Evolutionary conservation across 2,888 invertebrate species (phyloP), one percentile per base, ranked within the genome.

Genomic region (Drosophila falleni): DNA sequence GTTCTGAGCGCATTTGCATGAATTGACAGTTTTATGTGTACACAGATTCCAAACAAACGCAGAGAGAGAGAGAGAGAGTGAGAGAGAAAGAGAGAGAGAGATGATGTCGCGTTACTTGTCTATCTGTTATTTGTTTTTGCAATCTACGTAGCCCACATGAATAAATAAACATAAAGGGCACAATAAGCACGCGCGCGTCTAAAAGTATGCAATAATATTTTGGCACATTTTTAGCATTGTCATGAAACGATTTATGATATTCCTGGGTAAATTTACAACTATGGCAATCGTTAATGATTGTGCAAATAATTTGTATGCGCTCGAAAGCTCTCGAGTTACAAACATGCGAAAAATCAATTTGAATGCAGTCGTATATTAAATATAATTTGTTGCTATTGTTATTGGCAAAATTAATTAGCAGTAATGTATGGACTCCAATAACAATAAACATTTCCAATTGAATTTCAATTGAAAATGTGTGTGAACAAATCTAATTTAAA

Each of bases 141-240:
- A 74, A 78, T 78, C 78, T 78, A 47, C 58, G 59, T 53, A 37
- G 58, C 53, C 60, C 74, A 78, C 78, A 74, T 78, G 74, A 78
- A 74, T 60, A 77, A 70, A 50, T 67, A 69, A 44, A 47, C 60
- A 74, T 60, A 78, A 71, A 63, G 37, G 13, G 19, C 37, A 1
- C 16, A 51, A 16, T n/a, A 35, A 37, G 26, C 44, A 53, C 33
- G 35, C 10, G 19, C 44, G 35, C 31, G 47, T 47, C 39, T 10
- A 51, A 61, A 68, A 65, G 23, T 49, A 60, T 64, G 72, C 54
- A 68, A 26, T 50, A 58, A 39, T 59, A 49, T 31, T 67, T 67
- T 71, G 55, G 29, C 29, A 19, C 41, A 55, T 41, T 54, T 76
- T 71, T 47, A 37, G 69, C 71, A 59, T 59, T 78, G 78, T 78